Percentiles rank a stretch among this genome's conserved stretches.
Evolutionary conservation across 2,888 invertebrate species (phyloP).

Genomic region (Acrobasis suavella): DNA sequence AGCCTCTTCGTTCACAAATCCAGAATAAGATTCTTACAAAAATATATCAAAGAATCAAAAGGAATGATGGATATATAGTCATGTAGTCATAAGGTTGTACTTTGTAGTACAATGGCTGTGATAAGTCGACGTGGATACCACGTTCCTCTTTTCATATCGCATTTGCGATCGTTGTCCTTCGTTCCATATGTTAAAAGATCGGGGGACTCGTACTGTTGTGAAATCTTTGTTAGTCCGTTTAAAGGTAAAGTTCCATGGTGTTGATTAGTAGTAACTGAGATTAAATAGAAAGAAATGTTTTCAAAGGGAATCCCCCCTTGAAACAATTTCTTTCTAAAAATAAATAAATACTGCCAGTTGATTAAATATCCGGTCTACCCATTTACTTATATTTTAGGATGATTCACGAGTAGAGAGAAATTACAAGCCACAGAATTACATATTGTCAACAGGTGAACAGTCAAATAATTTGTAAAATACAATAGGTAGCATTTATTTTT

Average conservation of each 20-base stretch:
- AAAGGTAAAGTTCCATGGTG: no score
- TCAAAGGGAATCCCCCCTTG: no score
- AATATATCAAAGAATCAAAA: conserved; percentile 24
- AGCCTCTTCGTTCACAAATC: conserved; percentile 20
- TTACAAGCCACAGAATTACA: no score
- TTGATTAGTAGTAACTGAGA: not conserved
- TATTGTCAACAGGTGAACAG: no score
- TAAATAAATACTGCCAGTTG: no score
- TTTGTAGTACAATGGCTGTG: conserved; percentile 71
- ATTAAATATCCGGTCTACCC: no score
- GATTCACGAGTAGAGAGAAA: no score
- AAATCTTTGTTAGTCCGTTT: no score
- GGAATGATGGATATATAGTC: conserved; percentile 34
- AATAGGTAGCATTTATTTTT: not conserved
- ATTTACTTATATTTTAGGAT: no score
- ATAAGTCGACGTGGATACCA: conserved; percentile 44
- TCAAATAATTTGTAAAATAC: no score
- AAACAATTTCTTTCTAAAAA: no score
- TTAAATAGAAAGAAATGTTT: not conserved
- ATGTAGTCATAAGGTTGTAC: conserved; percentile 43
- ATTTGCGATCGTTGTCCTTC: conserved; percentile 33
- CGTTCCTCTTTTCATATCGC: conserved; percentile 33
- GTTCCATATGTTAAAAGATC: conserved; percentile 67
- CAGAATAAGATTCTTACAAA: not conserved
- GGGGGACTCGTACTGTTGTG: conserved; percentile 31